Evolutionary conservation across 2,888 invertebrate species (phyloP), one percentile per base, ranked within the genome.

Genomic region (Flexamia atlantica): DNA sequence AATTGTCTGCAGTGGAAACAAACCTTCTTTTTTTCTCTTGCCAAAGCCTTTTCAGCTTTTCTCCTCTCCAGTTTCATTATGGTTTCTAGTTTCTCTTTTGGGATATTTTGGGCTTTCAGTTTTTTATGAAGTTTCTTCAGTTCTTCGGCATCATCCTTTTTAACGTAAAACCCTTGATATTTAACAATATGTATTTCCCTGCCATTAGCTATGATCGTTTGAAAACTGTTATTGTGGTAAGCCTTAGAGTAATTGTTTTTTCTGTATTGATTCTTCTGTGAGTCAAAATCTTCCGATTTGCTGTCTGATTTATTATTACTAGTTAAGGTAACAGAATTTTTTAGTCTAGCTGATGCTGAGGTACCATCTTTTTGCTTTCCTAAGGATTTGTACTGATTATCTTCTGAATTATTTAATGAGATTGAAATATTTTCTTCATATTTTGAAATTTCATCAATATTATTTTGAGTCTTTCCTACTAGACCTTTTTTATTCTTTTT

Each of bases 1-100:
- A 94, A 92, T 90, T 95, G 93, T 14, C 95, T 90, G 89, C 97
- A 97, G 87, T 96, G 94, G 88, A 95, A 97, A 89, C 97, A 97
- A 0, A 87, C 68, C 72, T 94, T 94, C 88, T 93, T 94, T 88
- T 93, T 93, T 81, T 94, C 89, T 64, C 94, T 91, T 0, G 94
- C 91, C 42, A 95, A 90, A 0, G 93, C 92, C 89, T 95, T 95
- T 88, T 96, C 95, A 5, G 95, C 95, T 88, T 92, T 92, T 84
- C 95, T 90, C 72, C 95, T 91, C 89, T 95, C 95, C 23, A 94
- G 88, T 89, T 95, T 95, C 89, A 95, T 91, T 2, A 94, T 93
- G 57, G 91, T 90, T 81, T 93, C 91, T 0, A 95, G 93, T 88
- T 95, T 94, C 87, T 93, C 93, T 88, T 93, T 92, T 0, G 95